Evolutionary conservation across 1,140 invertebrate genomes (phyloP), one percentile per base, ranked within the genome.

Genomic region (Brachionus calyciflorus): DNA sequence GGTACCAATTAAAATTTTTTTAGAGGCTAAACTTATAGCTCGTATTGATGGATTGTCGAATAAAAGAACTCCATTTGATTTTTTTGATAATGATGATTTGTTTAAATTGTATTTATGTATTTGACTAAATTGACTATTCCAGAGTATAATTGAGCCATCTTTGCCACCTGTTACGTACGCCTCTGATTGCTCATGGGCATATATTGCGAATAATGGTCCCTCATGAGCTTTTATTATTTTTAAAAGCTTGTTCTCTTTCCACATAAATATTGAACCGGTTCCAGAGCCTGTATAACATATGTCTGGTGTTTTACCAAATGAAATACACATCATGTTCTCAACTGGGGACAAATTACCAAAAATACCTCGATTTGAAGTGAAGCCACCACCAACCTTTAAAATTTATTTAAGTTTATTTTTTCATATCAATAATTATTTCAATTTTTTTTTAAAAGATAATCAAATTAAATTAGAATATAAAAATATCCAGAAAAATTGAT

Each of bases 111-210:
- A 85, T 3, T 81, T 83, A 57, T 83, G 83, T 9, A 85, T 79
- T 79, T 82, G 46, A 10, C 83, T 82, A 81, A 85, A 85, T 77
- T 82, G 79, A 41, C 83, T 82, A 78, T 84, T 82, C 83, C 84
- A 86, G n/a, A 85, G 78, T 24, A 80, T 80, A 3, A 85, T 80
- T 14, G 81, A 76, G n/a, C 85, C 85, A 80, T 85, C 85, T 77
- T 86, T 86, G 12, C 85, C 85, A 17, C 84, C 84, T 14, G 83
- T 85, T 24, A 85, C 83, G 82, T 84, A 86, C 5, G 83, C 83
- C 82, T 85, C 78, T 81, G 83, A 80, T 81, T 84, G 65, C 84
- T 65, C 84, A 7, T 84, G 78, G 17, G 83, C 82, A 77, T 84
- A 82, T 79, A 85, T 85, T 49, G 84, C 83, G 81, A 85, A 86